phyloP scores from a whole-genome alignment of 1,140 invertebrate genomes.

The Papilio dardanus region DNA sequence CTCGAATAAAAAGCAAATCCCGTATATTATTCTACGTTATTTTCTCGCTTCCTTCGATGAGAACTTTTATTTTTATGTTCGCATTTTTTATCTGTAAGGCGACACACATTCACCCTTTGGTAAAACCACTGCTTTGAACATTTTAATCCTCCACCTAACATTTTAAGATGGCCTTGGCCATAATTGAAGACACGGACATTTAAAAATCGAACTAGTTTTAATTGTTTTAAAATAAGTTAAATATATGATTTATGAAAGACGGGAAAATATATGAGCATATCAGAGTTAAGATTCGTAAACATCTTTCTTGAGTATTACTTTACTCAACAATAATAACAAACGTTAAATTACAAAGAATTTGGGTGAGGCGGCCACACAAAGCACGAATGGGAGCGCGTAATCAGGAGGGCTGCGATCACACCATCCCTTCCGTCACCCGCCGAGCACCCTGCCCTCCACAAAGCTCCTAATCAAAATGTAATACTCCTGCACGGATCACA shows the following conservation, averaged over 20 bases:
- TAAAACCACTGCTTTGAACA: not conserved
- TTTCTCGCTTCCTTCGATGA: conserved; percentile 79
- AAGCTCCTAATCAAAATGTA: conserved; percentile 16
- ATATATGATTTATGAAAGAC: not conserved
- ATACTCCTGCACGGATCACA: not conserved
- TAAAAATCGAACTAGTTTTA: too few relatives aligned
- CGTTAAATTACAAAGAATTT: conserved; percentile 17
- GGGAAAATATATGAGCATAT: not conserved
- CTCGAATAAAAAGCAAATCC: conserved; percentile 81
- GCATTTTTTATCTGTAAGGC: conserved; percentile 78
- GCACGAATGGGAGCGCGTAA: conserved; percentile 2
- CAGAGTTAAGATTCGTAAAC: not conserved
- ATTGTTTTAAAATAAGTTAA: not conserved
- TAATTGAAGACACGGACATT: too few relatives aligned
- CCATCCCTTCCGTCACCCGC: conserved; percentile 19
- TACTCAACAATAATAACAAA: conserved; percentile 13
- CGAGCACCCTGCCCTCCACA: not conserved
- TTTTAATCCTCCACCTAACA: too few relatives aligned
- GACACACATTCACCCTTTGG: conserved; percentile 57
- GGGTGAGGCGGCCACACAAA: not conserved
- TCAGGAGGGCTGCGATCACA: conserved; percentile 15
- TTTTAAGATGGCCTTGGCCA: too few relatives aligned
- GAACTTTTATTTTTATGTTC: conserved; percentile 82
- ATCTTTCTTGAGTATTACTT: not conserved
- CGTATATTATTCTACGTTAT: conserved; percentile 80